Base-by-base conservation (phyloP, 2,888 invertebrate genomes). In the Crocallis elinguaria region DNA sequence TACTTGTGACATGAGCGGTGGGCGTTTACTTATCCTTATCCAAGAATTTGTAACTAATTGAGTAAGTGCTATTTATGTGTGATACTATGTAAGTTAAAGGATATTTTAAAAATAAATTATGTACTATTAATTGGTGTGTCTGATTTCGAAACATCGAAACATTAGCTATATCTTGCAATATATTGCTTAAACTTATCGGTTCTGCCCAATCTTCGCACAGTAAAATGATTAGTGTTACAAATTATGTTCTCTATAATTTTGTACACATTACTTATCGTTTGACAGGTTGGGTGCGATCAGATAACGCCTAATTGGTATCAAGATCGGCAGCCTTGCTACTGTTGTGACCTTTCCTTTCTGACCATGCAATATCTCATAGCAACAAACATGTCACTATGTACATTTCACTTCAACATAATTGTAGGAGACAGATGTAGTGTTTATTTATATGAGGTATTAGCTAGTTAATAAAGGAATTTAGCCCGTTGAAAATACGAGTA, bases 1-100 rank as follows among this genome's bases (percentile, higher is more conserved):
- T 79, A 69, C 60, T 69, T 79, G 61, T 79, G 52, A 76, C 29
- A 33, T 21, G 30, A 44, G 14, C 37, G 38, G 37, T 39, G 43
- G 43, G 49, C 25, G 33, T 33, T 42, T 56, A 46, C n/a, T 25
- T 41, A 13, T 45, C 7, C 12, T 14, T 0, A 17, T 12, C 17
- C 17, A 11, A 6, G 1, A 14, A 11, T 9, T 21, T 38, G 17
- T 21, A 30, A 7, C n/a, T 54, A 36, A 23, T 16, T 43, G 17
- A 13, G 12, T 37, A 49, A 33, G 19, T 13, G 38, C 1, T 44
- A 42, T 50, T 60, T 50, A 60, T 57, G 48, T 55, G 55, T 57
- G 33, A 48, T 48, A 42, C 27, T 9, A 11, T 36, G 36, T 42
- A 38, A 32, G 32, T 32, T 43, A 43, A 43, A 9, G 13, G 14